Percentiles rank a stretch among this genome's conserved stretches.
Conservation (phyloP, 2,888 invertebrate species). For the Atherix ibis region DNA sequence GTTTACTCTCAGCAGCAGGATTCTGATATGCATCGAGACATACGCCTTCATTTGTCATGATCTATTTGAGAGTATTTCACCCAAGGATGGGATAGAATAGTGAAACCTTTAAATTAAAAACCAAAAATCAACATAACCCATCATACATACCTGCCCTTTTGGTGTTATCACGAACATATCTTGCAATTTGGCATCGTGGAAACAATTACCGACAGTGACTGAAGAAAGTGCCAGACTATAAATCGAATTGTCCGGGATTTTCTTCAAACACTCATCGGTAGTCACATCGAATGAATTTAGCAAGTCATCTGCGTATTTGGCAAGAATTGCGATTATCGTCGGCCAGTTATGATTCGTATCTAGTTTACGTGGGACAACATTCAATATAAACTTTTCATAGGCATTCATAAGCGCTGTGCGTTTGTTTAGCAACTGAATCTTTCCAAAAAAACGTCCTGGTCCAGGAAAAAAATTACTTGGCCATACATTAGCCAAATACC, state of each 20-base stretch:
- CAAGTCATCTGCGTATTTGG: constrained; percentile 18
- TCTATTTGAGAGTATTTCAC: constrained; percentile 10
- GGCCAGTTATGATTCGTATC: constrained; percentile 22
- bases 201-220: constrained; percentile 24
- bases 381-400: constrained; percentile 22
- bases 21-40: constrained; percentile 54
- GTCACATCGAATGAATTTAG: constrained; percentile 21
- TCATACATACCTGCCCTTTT: constrained; percentile 36
- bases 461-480: constrained; percentile 92
- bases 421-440: constrained; percentile 40
- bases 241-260: constrained; percentile 18
- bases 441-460: constrained; percentile 74
- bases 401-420: constrained; percentile 21
- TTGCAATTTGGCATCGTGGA: constrained; percentile 22
- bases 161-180: constrained; percentile 57
- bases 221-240: constrained; percentile 15
- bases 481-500: constrained; percentile 93
- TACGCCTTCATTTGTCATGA: constrained; percentile 79
- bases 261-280: constrained; percentile 25
- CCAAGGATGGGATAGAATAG: neutral
- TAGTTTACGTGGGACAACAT: constrained; percentile 14
- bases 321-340: constrained; percentile 21
- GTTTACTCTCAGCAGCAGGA: constrained; percentile 15
- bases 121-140: neutral
- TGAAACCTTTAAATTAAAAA: neutral